Evolutionary conservation across 2,797 vertebrate genomes (phyloP).

Genomic region (Darevskia nairensis): DNA sequence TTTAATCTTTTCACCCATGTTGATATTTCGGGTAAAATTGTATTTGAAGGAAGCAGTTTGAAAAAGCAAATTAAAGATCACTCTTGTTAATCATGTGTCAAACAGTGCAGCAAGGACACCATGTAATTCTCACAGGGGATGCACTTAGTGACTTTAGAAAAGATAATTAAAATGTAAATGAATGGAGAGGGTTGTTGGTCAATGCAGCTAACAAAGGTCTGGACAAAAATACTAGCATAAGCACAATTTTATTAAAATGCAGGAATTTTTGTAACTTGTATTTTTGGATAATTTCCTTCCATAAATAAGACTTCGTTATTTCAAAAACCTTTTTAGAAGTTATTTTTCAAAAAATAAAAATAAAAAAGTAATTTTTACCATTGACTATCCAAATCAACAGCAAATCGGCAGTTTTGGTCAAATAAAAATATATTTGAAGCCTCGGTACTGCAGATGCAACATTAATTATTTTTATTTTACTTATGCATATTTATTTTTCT

Average conservation of each 20-base stretch:
- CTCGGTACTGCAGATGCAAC: neutral
- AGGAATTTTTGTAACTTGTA: neutral
- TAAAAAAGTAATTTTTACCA: neutral
- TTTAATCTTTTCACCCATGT: conserved; percentile 28
- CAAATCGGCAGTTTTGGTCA: neutral
- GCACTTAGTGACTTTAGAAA: conserved; percentile 9
- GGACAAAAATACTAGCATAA: neutral
- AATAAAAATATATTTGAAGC: neutral
- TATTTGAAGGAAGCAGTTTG: conserved; percentile 24
- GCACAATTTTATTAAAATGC: neutral
- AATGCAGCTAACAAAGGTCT: conserved; percentile 7
- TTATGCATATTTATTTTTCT: too few relatives aligned
- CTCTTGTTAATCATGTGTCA: conserved; percentile 17
- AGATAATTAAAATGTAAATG: conserved; percentile 48
- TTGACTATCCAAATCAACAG: conserved; percentile 4
- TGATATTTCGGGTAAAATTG: conserved; percentile 8
- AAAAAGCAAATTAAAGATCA: conserved; percentile 30
- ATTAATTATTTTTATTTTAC: neutral
- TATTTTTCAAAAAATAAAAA: neutral
- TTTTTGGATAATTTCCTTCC: neutral
- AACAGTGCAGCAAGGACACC: neutral
- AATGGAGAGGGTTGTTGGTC: neutral
- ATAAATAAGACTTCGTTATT: neutral
- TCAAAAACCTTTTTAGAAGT: neutral
- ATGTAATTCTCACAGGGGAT: conserved; percentile 11